A percentile compares a stretch with the other conserved stretches of the same genome.
Conservation (phyloP, 2,113 vertebrate species). For the Ctenomys sociabilis region DNA sequence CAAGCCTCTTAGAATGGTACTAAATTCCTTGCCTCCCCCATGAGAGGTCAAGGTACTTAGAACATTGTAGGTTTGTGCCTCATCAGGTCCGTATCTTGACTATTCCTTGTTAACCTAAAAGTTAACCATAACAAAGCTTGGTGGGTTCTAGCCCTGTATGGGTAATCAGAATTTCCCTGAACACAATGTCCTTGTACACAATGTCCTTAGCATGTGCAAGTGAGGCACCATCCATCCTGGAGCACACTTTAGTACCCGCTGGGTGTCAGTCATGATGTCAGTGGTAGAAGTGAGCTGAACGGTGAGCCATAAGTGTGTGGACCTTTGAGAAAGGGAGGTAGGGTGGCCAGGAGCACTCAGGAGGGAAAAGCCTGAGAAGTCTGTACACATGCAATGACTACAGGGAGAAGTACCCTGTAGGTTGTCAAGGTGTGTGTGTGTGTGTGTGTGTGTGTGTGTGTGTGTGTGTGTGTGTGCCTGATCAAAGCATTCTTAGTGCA, state of each 20-base stretch:
- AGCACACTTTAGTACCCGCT: not conserved
- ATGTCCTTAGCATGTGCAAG: not conserved
- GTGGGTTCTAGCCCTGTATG: not conserved
- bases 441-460: not conserved
- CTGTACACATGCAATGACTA: not conserved
- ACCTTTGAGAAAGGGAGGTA: not conserved
- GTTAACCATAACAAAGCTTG: conserved; percentile 30
- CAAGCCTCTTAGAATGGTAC: not conserved
- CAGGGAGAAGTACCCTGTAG: not conserved
- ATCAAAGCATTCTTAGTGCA: not conserved
- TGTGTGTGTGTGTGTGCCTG: not conserved
- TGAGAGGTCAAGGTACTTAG: not conserved
- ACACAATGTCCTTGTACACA: not conserved
- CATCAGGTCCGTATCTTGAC: not conserved
- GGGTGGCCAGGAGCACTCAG: not conserved
- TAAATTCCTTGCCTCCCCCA: not conserved
- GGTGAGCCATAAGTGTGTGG: not conserved
- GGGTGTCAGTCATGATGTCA: not conserved
- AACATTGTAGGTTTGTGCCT: not conserved
- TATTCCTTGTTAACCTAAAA: conserved; percentile 17
- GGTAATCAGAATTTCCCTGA: not conserved
- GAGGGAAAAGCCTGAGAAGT: not conserved
- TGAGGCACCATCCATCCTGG: not conserved
- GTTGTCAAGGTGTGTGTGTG: not conserved
- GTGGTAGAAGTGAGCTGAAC: not conserved